Conservation (phyloP, 2,113 vertebrate species). For the Camelus dromedarius region DNA sequence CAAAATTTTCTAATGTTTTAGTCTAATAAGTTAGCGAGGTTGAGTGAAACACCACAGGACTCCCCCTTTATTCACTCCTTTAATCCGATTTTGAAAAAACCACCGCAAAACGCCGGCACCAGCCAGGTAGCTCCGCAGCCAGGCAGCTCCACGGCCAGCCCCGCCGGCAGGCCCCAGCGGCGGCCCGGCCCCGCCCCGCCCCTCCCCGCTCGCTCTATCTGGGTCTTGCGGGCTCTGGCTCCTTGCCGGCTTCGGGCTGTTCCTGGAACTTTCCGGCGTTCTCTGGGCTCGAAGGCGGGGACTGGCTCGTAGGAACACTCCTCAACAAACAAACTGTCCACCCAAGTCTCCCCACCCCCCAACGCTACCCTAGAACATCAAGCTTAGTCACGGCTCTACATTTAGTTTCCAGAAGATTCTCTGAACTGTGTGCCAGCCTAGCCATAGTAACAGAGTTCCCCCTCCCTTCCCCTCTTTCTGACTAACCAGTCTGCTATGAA, state of each 20-base stretch:
- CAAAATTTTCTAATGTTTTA: not conserved
- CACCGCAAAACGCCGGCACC: not conserved
- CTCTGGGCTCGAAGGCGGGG: not conserved
- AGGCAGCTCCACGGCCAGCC: not conserved
- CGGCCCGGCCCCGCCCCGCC: no score
- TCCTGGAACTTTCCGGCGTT: not conserved
- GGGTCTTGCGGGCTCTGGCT: not conserved
- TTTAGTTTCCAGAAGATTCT: not conserved
- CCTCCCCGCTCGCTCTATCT: not conserved
- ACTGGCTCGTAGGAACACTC: not conserved
- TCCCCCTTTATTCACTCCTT: not conserved
- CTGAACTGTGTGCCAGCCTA: not conserved
- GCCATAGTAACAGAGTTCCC: not conserved
- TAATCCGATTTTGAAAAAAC: not conserved
- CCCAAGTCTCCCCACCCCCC: not conserved
- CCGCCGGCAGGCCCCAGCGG: not conserved
- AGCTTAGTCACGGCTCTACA: slow-evolving; percentile 1
- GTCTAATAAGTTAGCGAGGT: not conserved
- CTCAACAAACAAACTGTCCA: not conserved
- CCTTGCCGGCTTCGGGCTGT: accelerated
- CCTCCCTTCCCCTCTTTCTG: not conserved
- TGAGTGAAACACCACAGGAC: not conserved
- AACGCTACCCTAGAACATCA: not conserved
- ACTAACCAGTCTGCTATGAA: not conserved
- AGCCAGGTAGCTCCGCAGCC: not conserved